Percentiles rank a stretch among this genome's conserved stretches.
These are phyloP conservation scores for Aspiorhynchus laticeps DNA, from an alignment of 2,113 vertebrate genomes.

Conservation along the genomic window DNA sequence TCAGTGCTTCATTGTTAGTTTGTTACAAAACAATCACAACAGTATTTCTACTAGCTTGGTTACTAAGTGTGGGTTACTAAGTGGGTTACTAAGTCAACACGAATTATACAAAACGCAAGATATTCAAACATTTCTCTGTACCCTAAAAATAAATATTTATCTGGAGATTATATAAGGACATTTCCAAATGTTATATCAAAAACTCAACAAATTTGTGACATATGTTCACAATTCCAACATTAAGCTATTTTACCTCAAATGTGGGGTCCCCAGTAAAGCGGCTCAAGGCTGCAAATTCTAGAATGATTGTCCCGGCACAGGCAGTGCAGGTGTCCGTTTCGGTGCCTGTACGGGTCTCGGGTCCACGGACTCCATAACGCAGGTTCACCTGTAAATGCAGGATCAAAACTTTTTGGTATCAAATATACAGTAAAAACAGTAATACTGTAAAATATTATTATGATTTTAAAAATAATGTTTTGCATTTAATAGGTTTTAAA, in stretches of 20 bases:
- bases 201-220: background rate
- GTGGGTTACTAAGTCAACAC: background rate
- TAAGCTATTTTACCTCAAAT: slow-evolving; percentile 86
- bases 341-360: slow-evolving; percentile 92
- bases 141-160: background rate
- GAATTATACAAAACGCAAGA: background rate
- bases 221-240: background rate
- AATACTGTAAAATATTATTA: background rate
- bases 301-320: slow-evolving; percentile 96
- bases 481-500: background rate
- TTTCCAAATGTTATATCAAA: background rate
- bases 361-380: slow-evolving; percentile 90
- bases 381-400: slow-evolving; percentile 85
- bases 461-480: background rate
- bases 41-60: background rate
- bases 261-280: slow-evolving; percentile 93
- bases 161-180: background rate
- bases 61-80: background rate
- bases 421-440: background rate
- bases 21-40: background rate
- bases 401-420: background rate
- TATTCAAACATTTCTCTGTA: background rate
- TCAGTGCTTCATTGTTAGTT: background rate
- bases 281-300: slow-evolving; percentile 97
- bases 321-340: slow-evolving; percentile 98